These are phyloP conservation scores for Fundulus diaphanus DNA, from an alignment of 2,797 vertebrate genomes.

Conservation along the genomic window DNA sequence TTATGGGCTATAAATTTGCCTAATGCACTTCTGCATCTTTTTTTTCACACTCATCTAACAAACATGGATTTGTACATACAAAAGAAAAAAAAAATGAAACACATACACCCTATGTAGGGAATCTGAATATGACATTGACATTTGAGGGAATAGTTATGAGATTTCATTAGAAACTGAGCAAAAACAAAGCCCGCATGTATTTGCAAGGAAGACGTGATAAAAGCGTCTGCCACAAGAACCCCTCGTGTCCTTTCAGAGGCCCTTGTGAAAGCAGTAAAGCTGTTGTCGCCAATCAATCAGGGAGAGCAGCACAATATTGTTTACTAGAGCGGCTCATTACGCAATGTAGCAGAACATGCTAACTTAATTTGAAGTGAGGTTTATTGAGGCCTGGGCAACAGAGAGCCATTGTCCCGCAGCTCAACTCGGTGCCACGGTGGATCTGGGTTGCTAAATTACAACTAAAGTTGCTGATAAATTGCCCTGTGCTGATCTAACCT, in stretches of 20 bases:
- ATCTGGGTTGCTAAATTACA: slow-evolving; percentile 74
- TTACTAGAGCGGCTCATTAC: slow-evolving; percentile 81
- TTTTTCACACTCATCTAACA: slow-evolving; percentile 59
- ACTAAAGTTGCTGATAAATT: slow-evolving; percentile 75
- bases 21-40: slow-evolving; percentile 76
- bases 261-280: slow-evolving; percentile 66
- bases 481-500: slow-evolving; percentile 72
- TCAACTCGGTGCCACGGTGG: slow-evolving; percentile 61
- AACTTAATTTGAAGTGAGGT: slow-evolving; percentile 82
- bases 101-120: slow-evolving; percentile 26
- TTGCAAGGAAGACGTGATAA: slow-evolving; percentile 55
- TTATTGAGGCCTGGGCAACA: slow-evolving; percentile 66
- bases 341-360: slow-evolving; percentile 79
- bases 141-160: slow-evolving; percentile 53
- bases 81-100: slow-evolving; percentile 33
- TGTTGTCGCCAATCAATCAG: slow-evolving; percentile 75
- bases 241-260: slow-evolving; percentile 62
- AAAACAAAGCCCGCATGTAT: slow-evolving; percentile 57
- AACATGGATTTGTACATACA: slow-evolving; percentile 46
- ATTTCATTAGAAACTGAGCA: slow-evolving; percentile 55
- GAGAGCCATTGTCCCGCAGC: slow-evolving; percentile 65
- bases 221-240: slow-evolving; percentile 51
- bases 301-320: slow-evolving; percentile 69
- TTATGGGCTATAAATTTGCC: slow-evolving; percentile 83
- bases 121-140: slow-evolving; percentile 61